Base-by-base conservation (phyloP, 1,140 invertebrate genomes). In the Bombus picipes region DNA sequence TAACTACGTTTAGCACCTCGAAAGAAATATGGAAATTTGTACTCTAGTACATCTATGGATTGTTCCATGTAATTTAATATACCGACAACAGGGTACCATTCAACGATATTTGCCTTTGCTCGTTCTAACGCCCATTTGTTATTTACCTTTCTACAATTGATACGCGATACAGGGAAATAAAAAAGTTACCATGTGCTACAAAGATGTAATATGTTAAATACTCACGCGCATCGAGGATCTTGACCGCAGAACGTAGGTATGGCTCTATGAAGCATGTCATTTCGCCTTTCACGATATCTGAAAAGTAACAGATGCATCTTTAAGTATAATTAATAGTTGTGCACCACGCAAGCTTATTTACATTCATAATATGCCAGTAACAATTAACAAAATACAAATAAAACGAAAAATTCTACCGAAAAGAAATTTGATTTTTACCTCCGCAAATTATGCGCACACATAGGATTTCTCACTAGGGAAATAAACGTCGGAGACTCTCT, bases 221-320 rank as follows among this genome's bases (percentile, higher is more conserved):
- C 95, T 96, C 94, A 97, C 96, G 94, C 95, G 93, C 97, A 97
- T 47, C 95, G 94, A 9, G 93, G 90, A 89, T 97, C 95, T 80
- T 97, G 96, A n/a, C 97, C 97, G 88, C 97, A 97, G 91, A 97
- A 97, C 91, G 97, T 96, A 10, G 97, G 95, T 87, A 97, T 96
- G 10, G 95, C 94, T 83, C 93, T 92, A 37, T 82, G 87, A 74
- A 92, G 86, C 22, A 77, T 79, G 5, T 87, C 59, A 43, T 86
- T 86, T 90, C 88, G 41, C 87, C 90, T 77, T 86, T 92, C 59
- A 77, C 73, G 74, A 81, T 93, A 93, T 72, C 93, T 94, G 28
- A 57, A 87, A 76, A 32, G 4, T 3, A 22, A 37, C 18, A 39
- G 32, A 53, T 22, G 2, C 37, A 25, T 53, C 9, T 22, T 70